These are phyloP conservation scores for Dissostichus mawsoni DNA, from an alignment of 2,113 vertebrate species.

Conservation along the genomic window DNA sequence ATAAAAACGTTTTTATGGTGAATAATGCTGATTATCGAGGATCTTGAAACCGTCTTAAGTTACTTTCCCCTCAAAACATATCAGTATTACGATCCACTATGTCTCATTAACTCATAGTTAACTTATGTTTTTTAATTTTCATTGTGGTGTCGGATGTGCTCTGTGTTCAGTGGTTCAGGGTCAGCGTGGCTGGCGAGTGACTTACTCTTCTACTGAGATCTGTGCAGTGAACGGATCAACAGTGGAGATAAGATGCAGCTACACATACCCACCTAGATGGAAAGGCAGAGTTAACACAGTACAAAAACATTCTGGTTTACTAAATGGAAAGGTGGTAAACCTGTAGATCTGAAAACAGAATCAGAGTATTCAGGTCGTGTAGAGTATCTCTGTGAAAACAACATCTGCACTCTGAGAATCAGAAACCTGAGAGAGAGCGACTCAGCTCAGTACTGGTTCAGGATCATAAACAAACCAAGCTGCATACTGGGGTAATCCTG, in stretches of 20 bases:
- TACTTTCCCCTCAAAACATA: too few species aligned
- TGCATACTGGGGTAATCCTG: not conserved
- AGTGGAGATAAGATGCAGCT: not conserved
- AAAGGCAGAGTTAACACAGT: rapidly evolving
- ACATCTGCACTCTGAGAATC: not conserved
- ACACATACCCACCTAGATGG: not conserved
- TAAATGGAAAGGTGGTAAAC: rapidly evolving
- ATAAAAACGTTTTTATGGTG: too few species aligned
- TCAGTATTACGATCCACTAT: too few species aligned
- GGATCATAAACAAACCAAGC: not conserved
- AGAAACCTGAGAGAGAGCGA: slow-evolving; percentile 1
- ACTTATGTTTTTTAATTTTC: not conserved
- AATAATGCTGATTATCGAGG: too few species aligned
- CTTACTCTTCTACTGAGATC: not conserved
- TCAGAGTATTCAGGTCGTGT: not conserved
- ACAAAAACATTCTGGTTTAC: not conserved
- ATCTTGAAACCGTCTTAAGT: too few species aligned
- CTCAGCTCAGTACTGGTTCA: slow-evolving; percentile 29
- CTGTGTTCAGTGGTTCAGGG: slow-evolving; percentile 39
- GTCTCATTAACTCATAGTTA: not conserved
- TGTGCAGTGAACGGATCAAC: not conserved
- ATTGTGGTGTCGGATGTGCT: not conserved
- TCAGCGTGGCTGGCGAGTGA: rapidly evolving
- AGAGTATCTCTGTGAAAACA: rapidly evolving
- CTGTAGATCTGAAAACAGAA: not conserved